Base-by-base conservation (phyloP, 2,888 invertebrate genomes). In the Philopedon plagiatum region DNA sequence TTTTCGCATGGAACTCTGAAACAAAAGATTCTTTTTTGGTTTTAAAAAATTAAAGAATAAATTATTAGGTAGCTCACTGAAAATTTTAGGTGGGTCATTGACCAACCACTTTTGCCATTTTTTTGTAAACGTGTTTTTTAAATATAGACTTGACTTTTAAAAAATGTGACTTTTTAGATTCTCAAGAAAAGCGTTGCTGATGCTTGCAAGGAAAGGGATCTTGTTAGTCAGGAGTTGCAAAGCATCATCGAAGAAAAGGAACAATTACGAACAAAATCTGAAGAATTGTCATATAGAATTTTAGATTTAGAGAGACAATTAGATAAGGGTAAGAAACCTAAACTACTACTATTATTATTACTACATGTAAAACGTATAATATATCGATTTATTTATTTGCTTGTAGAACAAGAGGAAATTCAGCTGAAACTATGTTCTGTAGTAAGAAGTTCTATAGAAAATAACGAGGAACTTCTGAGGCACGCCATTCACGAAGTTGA, bases 231-330 rank as follows among this genome's bases (percentile, higher is more conserved):
- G 79, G 89, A 91, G 81, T 84, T 91, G 65, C 90, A 92, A 86
- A 91, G 91, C 80, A 84, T 92, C 75, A 85, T 90, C 73, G 88
- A 90, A 80, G 91, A 93, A 82, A 92, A 93, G 83, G 88, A 90
- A 75, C 89, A 90, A 71, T 84, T 92, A 19, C 78, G 78, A 56
- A 74, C 75, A 54, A 78, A 79, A 75, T 76, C 81, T 4, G 80
- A 80, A 41, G 80, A 82, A 65, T 71, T 83, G 41, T 77, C 78
- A 1, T 76, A 76, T 54, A 83, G 81, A 78, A 64, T 84, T 46
- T 67, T 79, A 41, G 81, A 79, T 26, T 80, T 86, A 1, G 87
- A 87, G 80, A 79, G 85, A 19, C 86, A 88, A 80, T 79, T 86
- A 4, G 85, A 86, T 63, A 85, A 85, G 71, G 75, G 82, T 82